Evolutionary conservation across 2,888 invertebrate species (phyloP).

Genomic region (Furcula furcula): DNA sequence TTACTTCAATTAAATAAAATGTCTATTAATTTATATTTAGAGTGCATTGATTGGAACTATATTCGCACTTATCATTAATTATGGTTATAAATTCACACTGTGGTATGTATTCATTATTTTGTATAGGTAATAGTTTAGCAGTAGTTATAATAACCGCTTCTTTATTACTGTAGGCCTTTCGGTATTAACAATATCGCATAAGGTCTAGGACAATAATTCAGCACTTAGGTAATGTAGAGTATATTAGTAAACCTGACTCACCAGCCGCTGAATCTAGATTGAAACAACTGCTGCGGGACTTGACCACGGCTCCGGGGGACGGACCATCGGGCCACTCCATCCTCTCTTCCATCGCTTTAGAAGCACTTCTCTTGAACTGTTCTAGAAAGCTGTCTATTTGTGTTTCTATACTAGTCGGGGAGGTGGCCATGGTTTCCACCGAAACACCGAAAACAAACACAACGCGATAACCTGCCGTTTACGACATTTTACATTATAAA

Average conservation of each 20-base stretch:
- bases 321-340: conserved; percentile 78
- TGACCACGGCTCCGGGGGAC: conserved; percentile 69
- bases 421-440: conserved; percentile 83
- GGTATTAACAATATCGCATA: too few species aligned
- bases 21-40: too few species aligned
- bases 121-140: too few species aligned
- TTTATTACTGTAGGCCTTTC: too few species aligned
- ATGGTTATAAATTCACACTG: too few species aligned
- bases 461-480: conserved; percentile 50
- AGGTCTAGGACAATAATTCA: too few species aligned
- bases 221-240: too few species aligned
- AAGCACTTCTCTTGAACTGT: conserved; percentile 90
- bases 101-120: too few species aligned
- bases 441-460: conserved; percentile 78
- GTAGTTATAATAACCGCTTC: too few species aligned
- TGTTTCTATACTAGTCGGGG: conserved; percentile 88
- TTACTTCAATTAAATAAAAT: too few species aligned
- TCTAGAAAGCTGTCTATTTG: conserved; percentile 93
- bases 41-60: too few species aligned
- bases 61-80: too few species aligned
- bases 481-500: conserved; percentile 49
- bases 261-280: conserved; percentile 67
- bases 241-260: conserved; percentile 42
- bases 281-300: conserved; percentile 77
- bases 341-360: conserved; percentile 87